A percentile compares a stretch with the other conserved stretches of the same genome.
phyloP scores from a whole-genome alignment of 1,140 invertebrate species.

The Drosophila kepulauana region DNA sequence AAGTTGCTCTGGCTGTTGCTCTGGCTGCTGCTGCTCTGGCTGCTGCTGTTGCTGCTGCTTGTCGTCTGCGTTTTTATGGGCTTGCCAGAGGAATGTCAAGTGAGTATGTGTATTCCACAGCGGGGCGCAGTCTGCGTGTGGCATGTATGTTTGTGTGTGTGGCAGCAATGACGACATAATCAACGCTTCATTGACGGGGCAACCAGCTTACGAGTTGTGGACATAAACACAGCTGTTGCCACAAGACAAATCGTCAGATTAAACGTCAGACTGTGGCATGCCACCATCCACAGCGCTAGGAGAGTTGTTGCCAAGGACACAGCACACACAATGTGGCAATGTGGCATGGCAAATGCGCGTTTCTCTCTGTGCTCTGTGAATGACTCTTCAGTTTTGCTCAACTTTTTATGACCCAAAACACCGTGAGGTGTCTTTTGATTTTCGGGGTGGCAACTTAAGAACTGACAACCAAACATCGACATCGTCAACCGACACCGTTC shows the following conservation, averaged over 20 bases:
- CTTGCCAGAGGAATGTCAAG: conserved; percentile 19
- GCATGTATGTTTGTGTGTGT: not conserved
- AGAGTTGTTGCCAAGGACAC: not conserved
- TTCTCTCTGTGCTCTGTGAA: not conserved
- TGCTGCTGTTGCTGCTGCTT: not conserved
- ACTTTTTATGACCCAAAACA: conserved; percentile 33
- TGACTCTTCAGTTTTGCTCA: conserved; percentile 37
- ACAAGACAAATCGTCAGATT: conserved; percentile 59
- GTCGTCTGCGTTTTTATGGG: conserved; percentile 22
- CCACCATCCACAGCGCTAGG: not conserved
- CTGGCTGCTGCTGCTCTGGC: not conserved
- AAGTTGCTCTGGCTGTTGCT: conserved; percentile 6
- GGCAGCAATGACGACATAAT: conserved; percentile 72
- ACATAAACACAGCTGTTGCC: conserved; percentile 56
- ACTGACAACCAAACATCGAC: too few species aligned
- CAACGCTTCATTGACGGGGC: conserved; percentile 70
- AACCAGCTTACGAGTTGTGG: conserved; percentile 21
- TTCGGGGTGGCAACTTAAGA: not conserved
- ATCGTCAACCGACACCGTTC: not conserved
- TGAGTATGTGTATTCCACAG: conserved; percentile 12
- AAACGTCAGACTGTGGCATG: conserved; percentile 22
- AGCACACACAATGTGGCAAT: conserved; percentile 1
- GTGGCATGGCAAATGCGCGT: not conserved
- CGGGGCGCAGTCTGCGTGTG: conserved; percentile 11
- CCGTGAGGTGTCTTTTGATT: not conserved